Evolutionary conservation across 2,888 invertebrate species (phyloP), one percentile per base, ranked within the genome.

Genomic region (Apodemia zela): DNA sequence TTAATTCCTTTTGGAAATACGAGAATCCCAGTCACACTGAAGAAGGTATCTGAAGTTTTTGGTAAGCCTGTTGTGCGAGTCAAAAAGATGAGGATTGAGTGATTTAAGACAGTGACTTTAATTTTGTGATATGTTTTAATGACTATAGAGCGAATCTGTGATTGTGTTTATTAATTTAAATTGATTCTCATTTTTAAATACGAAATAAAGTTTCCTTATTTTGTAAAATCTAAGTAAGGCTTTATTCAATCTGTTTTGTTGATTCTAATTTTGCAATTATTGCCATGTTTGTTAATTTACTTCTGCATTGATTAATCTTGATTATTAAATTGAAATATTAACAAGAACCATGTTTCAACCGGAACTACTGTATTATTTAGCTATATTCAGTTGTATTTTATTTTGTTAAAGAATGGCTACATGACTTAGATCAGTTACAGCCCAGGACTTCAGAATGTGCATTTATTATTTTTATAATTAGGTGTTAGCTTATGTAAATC

Each of bases 1-100:
- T 81, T 87, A 0, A 91, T 94, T 81, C 87, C 93, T 0, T 84
- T 94, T 61, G 89, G 87, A 42, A 93, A 93, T n/a, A 85, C 85
- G 15, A 78, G 82, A 66, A 84, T 93, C 66, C 76, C 79, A 5
- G 77, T 85, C 21, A 89, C 90, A 11, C 84, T 93, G 59, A 81
- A 86, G 13, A 91, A 93, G 63, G 78, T 94, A 11, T 10, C 17
- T 18, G 49, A 51, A 11, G 18, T 51, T 25, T 54, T 21, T 54
- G 49, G 85, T 87, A 45, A 89, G 10, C 51, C 51, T 21, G 18
- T 54, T 5, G 51, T 54, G 51, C 51, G 15, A 21, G 51, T 54
- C 6, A 54, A 54, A 25, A 54, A 54, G 25, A 54, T 54, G 51
- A 54, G 51, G 18, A 25, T 54, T 21, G 25, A 54, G 51, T 54